These are phyloP conservation scores for Callyntrura sp. DNA, from an alignment of 2,888 invertebrate genomes.

Conservation along the genomic window DNA sequence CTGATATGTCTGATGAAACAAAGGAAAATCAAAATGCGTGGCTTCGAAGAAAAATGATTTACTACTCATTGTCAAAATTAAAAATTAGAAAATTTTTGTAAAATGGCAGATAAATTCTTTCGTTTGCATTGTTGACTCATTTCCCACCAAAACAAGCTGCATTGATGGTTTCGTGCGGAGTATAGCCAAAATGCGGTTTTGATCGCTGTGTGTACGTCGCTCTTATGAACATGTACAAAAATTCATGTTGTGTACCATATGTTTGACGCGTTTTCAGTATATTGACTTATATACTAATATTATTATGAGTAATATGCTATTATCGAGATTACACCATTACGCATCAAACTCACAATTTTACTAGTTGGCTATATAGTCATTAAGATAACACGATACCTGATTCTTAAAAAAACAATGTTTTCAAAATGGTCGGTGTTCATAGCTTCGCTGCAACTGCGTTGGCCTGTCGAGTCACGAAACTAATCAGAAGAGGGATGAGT, in stretches of 20 bases:
- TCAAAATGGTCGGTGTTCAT: slow-evolving; percentile 38
- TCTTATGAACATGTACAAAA: neutral
- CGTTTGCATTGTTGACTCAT: slow-evolving; percentile 17
- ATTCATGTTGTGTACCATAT: neutral
- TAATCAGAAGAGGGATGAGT: slow-evolving; percentile 59
- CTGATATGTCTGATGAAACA: neutral
- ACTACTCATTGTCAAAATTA: slow-evolving; percentile 39
- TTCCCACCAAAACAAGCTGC: slow-evolving; percentile 18
- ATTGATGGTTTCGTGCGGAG: neutral
- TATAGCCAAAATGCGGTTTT: neutral
- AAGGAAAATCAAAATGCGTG: slow-evolving; percentile 3
- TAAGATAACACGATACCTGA: slow-evolving; percentile 9
- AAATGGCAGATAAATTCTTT: slow-evolving; percentile 27
- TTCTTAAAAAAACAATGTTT: slow-evolving; percentile 5
- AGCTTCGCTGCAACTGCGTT: slow-evolving; percentile 50
- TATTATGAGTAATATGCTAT: slow-evolving; percentile 18
- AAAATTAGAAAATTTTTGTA: slow-evolving; percentile 31
- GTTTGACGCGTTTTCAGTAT: neutral
- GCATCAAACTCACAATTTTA: neutral
- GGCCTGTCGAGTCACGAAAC: slow-evolving; percentile 69
- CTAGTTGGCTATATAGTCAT: neutral
- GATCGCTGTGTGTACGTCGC: neutral
- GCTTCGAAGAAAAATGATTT: slow-evolving; percentile 18
- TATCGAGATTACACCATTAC: slow-evolving; percentile 35
- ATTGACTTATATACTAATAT: slow-evolving; percentile 27